These are phyloP conservation scores for Strix occidentalis DNA, from an alignment of 2,797 vertebrate species.

Conservation along the genomic window DNA sequence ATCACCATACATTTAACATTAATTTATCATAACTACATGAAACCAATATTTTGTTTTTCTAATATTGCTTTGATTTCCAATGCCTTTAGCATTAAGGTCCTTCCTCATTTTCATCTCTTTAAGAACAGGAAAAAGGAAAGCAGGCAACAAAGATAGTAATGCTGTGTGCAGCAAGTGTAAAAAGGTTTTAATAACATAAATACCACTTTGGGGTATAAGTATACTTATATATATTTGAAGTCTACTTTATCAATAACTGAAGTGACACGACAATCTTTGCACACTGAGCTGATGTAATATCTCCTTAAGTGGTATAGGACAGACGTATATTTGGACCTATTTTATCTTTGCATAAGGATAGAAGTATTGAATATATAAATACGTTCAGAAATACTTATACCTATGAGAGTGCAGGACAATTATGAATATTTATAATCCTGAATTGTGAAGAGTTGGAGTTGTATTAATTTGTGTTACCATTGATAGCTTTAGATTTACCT, in stretches of 20 bases:
- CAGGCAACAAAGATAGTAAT: neutral
- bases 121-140: neutral
- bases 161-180: neutral
- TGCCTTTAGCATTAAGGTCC: neutral
- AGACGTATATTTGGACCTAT: neutral
- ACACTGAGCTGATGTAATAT: neutral
- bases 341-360: neutral
- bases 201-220: neutral
- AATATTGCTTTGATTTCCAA: neutral
- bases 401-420: neutral
- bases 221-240: neutral
- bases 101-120: neutral
- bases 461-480: slow-evolving; percentile 49
- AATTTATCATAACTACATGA: neutral
- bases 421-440: slow-evolving; percentile 49
- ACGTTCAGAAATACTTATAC: neutral
- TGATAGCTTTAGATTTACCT: slow-evolving; percentile 64
- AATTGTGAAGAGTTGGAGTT: slow-evolving; percentile 26
- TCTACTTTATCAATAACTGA: neutral
- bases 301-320: neutral
- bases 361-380: neutral
- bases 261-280: neutral
- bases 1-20: neutral
- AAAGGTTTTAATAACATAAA: neutral
- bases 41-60: neutral